phyloP scores from a whole-genome alignment of 2,113 vertebrate genomes.

The Triplophysa dalaica region DNA sequence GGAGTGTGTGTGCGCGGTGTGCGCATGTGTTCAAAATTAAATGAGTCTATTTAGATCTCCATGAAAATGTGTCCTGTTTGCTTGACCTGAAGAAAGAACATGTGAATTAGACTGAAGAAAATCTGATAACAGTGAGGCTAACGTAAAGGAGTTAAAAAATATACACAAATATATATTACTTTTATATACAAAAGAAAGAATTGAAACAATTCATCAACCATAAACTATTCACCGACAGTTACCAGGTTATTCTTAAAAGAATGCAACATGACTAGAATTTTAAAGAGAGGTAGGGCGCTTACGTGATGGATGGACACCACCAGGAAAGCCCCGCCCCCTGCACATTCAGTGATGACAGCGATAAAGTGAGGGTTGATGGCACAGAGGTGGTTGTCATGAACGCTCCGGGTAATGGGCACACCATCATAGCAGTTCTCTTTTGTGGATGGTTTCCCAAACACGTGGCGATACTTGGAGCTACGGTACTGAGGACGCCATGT shows the following conservation, averaged over 20 bases:
- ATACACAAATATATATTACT: background rate
- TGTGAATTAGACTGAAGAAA: background rate
- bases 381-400: slow-evolving; percentile 94
- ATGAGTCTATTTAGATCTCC: no score
- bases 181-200: background rate
- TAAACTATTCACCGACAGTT: no score
- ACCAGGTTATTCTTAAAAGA: no score
- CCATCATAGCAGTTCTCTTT: slow-evolving; percentile 86
- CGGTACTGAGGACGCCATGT: slow-evolving; percentile 85
- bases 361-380: slow-evolving; percentile 90
- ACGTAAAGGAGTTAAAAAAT: background rate
- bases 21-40: background rate
- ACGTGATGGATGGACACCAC: slow-evolving; percentile 89
- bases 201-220: no score
- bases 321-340: slow-evolving; percentile 85
- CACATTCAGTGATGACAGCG: slow-evolving; percentile 89
- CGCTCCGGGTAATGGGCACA: slow-evolving; percentile 85
- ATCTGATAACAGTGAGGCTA: background rate
- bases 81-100: background rate
- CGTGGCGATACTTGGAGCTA: slow-evolving; percentile 90
- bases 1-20: background rate
- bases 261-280: no score
- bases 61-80: background rate
- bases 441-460: slow-evolving; percentile 83
- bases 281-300: slow-evolving; percentile 28